These are phyloP conservation scores for Tetramorium bicarinatum DNA, from an alignment of 2,888 invertebrate genomes.

Conservation along the genomic window DNA sequence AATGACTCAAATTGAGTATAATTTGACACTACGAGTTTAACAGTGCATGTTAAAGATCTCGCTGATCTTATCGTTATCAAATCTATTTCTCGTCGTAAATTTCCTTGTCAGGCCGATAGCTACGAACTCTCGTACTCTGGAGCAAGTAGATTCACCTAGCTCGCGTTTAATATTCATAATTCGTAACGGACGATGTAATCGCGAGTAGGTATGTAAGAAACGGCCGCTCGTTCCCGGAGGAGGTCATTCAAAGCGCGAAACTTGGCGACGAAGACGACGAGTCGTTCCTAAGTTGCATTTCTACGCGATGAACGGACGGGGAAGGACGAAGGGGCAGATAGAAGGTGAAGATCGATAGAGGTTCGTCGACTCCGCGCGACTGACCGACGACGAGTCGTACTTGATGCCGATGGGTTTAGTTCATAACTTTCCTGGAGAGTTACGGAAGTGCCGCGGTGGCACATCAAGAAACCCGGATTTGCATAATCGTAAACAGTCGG, in stretches of 20 bases:
- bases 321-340: constrained; percentile 72
- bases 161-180: constrained; percentile 47
- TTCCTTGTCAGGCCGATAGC: not conserved
- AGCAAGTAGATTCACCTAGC: not conserved
- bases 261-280: constrained; percentile 17
- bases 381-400: constrained; percentile 62
- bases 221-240: not conserved
- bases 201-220: constrained; percentile 7
- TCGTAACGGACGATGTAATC: constrained; percentile 28
- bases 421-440: constrained; percentile 32
- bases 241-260: constrained; percentile 26
- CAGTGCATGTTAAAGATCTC: not conserved
- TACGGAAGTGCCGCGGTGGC: constrained; percentile 28
- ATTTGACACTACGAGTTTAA: too few species aligned
- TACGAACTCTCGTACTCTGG: not conserved
- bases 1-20: too few species aligned
- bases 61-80: not conserved
- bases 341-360: constrained; percentile 76
- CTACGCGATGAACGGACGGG: constrained; percentile 61
- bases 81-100: not conserved
- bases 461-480: constrained; percentile 34
- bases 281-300: constrained; percentile 64
- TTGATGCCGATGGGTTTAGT: constrained; percentile 28
- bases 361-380: constrained; percentile 76
- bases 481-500: constrained; percentile 42